Evolutionary conservation across 2,113 vertebrate genomes (phyloP), one percentile per base, ranked within the genome.

Genomic region (Ciconia stormi): DNA sequence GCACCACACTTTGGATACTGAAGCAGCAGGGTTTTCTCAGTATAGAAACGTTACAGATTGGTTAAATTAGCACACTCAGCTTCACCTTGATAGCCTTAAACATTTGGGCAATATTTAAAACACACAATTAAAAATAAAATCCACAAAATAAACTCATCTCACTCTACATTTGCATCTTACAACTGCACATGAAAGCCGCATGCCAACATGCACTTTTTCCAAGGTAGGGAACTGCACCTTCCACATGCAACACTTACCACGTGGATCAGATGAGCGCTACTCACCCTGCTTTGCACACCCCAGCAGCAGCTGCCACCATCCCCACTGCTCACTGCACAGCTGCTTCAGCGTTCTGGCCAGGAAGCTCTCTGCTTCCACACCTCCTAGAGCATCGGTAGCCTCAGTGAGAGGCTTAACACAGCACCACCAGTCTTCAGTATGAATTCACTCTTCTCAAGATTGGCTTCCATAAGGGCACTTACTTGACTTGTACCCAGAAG

Each of bases 311-410:
- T 83, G 2, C 50, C 38, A 50, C 16, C 46, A 19, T 23, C 17
- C n/a, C 15, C 6, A 2, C 16, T 11, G 16, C 6, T 9, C 6
- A 1, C 19, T 12, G 15, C 6, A 9, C 0, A 0, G 6, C 15
- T 36, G 6, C 36, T 73, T 23, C 26, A 14, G 15, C 5, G 49
- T 73, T 14, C 50, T 38, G 7, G 4, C 26, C 47, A 30, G 17
- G 12, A 11, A 63, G 0, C 1, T 10, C 25, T 34, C 18, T 25
- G 3, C 10, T 71, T 71, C 52, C 3, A 30, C 13, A 15, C 3
- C 25, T 50, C n/a, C 52, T 27, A 1, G 11, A 26, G 5, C 34
- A 62, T 10, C 15, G 23, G 6, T 2, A 65, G 3, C 16, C 10
- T 14, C 26, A 27, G 11, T 3, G 1, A 25, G 2, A 91, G 34